Conservation (phyloP, 2,888 invertebrate genomes). For the Cheiracanthium punctorium region DNA sequence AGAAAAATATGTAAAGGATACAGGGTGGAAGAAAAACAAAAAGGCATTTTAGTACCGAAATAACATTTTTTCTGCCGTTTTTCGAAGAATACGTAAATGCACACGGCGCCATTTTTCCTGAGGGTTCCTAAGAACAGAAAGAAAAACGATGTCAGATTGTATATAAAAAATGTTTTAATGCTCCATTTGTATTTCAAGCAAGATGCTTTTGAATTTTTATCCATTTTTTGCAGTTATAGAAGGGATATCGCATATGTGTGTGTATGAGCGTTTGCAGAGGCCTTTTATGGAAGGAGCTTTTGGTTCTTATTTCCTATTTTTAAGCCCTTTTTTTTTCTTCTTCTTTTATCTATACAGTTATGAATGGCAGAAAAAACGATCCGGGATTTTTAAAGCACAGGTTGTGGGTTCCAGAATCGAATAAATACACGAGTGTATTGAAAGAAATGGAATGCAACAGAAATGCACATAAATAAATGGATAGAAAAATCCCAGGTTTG, state of each 20-base stretch:
- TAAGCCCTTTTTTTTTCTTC: background rate
- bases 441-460: slow-evolving; percentile 28
- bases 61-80: no score
- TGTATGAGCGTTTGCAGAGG: background rate
- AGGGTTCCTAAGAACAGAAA: slow-evolving; percentile 18
- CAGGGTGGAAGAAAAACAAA: background rate
- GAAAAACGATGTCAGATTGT: background rate
- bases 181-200: slow-evolving; percentile 62
- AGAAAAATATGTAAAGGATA: background rate
- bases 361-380: background rate
- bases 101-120: slow-evolving; percentile 29
- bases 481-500: background rate
- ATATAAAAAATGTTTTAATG: slow-evolving; percentile 47
- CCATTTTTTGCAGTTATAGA: slow-evolving; percentile 2
- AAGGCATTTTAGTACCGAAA: slow-evolving; percentile 15
- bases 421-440: slow-evolving; percentile 20
- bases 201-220: slow-evolving; percentile 11
- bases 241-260: background rate
- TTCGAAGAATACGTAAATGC: slow-evolving; percentile 36
- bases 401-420: background rate
- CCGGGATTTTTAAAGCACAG: background rate
- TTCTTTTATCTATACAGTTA: background rate
- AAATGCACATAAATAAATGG: slow-evolving; percentile 30
- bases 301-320: background rate
- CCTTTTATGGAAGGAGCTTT: background rate